phyloP scores from a whole-genome alignment of 2,888 invertebrate genomes.

The Tyria jacobaeae region DNA sequence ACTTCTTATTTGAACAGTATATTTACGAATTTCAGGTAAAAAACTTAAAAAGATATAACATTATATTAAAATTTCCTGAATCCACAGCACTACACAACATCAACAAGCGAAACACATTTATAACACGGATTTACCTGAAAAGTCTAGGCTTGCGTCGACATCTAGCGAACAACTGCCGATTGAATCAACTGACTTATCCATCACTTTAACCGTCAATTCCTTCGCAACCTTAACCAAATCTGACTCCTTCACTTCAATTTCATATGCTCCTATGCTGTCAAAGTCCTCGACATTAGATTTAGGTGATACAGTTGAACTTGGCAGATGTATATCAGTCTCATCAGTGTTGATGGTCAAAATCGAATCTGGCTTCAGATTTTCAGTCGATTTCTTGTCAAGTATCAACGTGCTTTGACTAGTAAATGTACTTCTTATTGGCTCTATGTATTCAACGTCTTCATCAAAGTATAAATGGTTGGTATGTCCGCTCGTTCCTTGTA shows the following conservation, averaged over 20 bases:
- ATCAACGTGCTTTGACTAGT: constrained; percentile 83
- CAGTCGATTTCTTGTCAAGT: constrained; percentile 73
- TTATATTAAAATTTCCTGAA: constrained; percentile 27
- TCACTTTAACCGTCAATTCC: constrained; percentile 83
- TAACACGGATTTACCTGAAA: constrained; percentile 88
- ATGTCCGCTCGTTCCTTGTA: constrained; percentile 78
- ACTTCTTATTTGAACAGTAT: no score
- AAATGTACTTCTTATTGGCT: constrained; percentile 82
- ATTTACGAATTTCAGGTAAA: background rate
- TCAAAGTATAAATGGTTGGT: constrained; percentile 75
- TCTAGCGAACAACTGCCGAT: constrained; percentile 95
- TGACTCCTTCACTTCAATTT: constrained; percentile 79
- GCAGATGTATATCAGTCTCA: constrained; percentile 79
- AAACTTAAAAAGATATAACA: background rate
- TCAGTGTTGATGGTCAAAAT: constrained; percentile 78
- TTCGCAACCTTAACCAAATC: constrained; percentile 75
- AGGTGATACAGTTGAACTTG: constrained; percentile 80
- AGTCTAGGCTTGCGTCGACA: constrained; percentile 92
- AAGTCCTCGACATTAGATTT: constrained; percentile 73
- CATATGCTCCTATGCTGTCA: constrained; percentile 80
- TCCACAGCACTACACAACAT: constrained; percentile 48
- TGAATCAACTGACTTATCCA: constrained; percentile 93
- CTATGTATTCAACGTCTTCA: constrained; percentile 83
- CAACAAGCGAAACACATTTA: constrained; percentile 54
- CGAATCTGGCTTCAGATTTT: constrained; percentile 68